Conservation (phyloP, 2,113 vertebrate genomes). For the Toxostoma redivivum region DNA sequence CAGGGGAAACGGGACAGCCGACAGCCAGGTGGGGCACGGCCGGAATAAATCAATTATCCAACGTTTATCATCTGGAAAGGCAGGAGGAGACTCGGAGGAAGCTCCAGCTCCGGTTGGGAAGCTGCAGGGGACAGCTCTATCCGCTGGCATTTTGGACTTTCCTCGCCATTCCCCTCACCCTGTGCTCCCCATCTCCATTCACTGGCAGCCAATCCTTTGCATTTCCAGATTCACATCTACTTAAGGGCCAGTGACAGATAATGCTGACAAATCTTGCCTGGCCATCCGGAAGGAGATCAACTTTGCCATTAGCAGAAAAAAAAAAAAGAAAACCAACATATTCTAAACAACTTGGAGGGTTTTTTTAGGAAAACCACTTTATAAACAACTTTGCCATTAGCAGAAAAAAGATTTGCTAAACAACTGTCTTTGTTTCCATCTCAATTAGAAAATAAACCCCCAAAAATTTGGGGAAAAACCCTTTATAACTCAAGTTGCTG, state of each 20-base stretch:
- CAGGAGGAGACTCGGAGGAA: background rate
- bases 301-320: background rate
- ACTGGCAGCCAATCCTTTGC: background rate
- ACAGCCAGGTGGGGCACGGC: background rate
- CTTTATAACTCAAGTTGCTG: background rate
- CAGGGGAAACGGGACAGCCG: background rate
- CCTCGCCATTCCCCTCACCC: background rate
- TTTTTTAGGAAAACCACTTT: background rate
- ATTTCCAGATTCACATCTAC: background rate
- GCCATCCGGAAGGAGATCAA: background rate
- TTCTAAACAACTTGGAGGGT: background rate
- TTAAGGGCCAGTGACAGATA: background rate
- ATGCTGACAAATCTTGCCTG: background rate
- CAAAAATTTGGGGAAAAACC: background rate
- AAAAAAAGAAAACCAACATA: background rate
- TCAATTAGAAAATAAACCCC: background rate
- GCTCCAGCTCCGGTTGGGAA: background rate
- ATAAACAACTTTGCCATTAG: background rate
- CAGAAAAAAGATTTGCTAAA: background rate
- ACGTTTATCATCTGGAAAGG: background rate
- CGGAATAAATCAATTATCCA: constrained; percentile 52
- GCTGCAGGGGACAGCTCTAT: background rate
- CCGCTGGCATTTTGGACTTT: background rate
- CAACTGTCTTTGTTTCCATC: background rate
- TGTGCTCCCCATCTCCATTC: background rate